Evolutionary conservation across 2,888 invertebrate species (phyloP).

Genomic region (Polymixis flavicincta): DNA sequence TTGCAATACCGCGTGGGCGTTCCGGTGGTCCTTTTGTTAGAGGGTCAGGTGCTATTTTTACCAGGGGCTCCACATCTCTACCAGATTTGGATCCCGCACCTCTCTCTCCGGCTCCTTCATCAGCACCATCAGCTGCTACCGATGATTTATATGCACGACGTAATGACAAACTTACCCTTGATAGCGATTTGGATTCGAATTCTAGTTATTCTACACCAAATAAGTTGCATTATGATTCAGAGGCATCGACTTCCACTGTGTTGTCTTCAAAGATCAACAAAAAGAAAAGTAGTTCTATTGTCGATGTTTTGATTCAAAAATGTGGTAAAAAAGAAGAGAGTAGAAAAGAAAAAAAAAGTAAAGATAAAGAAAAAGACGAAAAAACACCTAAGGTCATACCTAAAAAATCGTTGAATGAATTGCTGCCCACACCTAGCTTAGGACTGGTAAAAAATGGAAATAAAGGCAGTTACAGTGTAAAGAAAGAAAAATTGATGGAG

Average conservation of each 20-base stretch:
- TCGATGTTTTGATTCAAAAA: slow-evolving; percentile 92
- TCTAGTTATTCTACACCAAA: slow-evolving; percentile 91
- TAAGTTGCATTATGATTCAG: slow-evolving; percentile 92
- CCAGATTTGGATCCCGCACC: slow-evolving; percentile 95
- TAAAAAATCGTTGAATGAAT: slow-evolving; percentile 89
- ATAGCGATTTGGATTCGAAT: slow-evolving; percentile 93
- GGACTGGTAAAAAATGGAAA: slow-evolving; percentile 83
- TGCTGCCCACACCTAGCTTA: slow-evolving; percentile 92
- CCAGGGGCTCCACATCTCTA: slow-evolving; percentile 93
- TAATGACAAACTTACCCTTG: slow-evolving; percentile 87
- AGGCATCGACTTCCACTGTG: slow-evolving; percentile 92
- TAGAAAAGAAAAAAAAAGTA: slow-evolving; percentile 85
- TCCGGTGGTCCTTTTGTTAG: slow-evolving; percentile 90
- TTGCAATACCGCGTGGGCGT: slow-evolving; percentile 93
- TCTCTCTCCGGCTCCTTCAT: slow-evolving; percentile 92
- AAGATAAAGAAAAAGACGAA: slow-evolving; percentile 90
- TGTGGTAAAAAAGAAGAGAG: slow-evolving; percentile 91
- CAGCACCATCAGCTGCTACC: slow-evolving; percentile 90
- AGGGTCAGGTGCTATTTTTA: slow-evolving; percentile 84
- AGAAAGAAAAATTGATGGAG: slow-evolving; percentile 88
- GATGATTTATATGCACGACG: slow-evolving; percentile 89
- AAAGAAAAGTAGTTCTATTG: slow-evolving; percentile 90
- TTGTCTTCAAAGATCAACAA: slow-evolving; percentile 89
- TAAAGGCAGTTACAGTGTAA: slow-evolving; percentile 83
- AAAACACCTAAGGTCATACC: slow-evolving; percentile 90